Evolutionary conservation across 2,888 invertebrate genomes (phyloP).

Genomic region (Stratiomys singularior): DNA sequence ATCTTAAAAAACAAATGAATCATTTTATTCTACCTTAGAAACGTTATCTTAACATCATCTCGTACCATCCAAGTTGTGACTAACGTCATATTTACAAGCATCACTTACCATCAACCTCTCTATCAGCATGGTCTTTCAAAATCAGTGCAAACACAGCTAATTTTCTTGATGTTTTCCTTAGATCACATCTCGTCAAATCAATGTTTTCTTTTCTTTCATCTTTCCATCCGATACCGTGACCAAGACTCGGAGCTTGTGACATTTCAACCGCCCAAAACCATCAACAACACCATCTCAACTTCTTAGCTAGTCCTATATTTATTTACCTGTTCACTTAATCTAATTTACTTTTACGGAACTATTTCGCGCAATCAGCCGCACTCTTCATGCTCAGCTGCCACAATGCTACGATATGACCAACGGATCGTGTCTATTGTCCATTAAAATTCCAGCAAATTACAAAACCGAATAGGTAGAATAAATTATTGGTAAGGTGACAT

Average conservation of each 20-base stretch:
- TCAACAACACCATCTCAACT: neutral
- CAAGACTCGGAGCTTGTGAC: too few species aligned
- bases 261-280: neutral
- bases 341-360: slow-evolving; percentile 39
- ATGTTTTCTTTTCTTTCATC: neutral
- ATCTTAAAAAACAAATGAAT: too few species aligned
- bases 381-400: neutral
- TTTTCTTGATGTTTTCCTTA: slow-evolving; percentile 9
- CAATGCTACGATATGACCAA: neutral
- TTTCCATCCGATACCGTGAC: too few species aligned
- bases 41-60: too few species aligned
- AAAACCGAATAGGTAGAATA: slow-evolving; percentile 35
- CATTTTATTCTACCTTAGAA: too few species aligned
- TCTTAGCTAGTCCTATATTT: neutral
- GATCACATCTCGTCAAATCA: neutral
- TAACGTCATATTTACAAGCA: too few species aligned
- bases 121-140: slow-evolving; percentile 10
- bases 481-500: slow-evolving; percentile 7
- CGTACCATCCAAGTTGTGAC: too few species aligned
- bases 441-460: slow-evolving; percentile 46
- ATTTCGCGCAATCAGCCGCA: slow-evolving; percentile 5
- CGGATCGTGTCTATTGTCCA: slow-evolving; percentile 7
- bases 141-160: slow-evolving; percentile 42
- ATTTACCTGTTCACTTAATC: slow-evolving; percentile 28
- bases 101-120: neutral